A percentile compares a stretch with the other conserved stretches of the same genome.
phyloP scores from a whole-genome alignment of 2,888 invertebrate genomes.

The Branchipolynoe longqiensis region DNA sequence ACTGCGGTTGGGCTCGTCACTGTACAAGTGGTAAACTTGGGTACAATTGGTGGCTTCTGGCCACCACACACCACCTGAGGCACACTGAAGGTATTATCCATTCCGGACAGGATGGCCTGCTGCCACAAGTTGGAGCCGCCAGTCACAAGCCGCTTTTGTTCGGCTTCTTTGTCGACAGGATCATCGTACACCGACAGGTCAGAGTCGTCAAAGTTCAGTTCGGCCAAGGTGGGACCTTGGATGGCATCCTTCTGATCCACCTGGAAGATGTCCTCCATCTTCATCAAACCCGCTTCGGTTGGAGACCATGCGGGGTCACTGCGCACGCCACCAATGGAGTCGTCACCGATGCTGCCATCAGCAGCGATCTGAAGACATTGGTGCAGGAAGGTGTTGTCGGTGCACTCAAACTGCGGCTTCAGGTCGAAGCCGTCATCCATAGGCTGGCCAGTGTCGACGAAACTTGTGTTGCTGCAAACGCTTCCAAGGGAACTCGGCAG shows the following conservation, averaged over 20 bases:
- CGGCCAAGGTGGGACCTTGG: conserved; percentile 57
- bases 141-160: conserved; percentile 12
- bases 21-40: conserved; percentile 32
- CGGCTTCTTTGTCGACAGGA: conserved; percentile 16
- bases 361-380: background rate
- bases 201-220: conserved; percentile 53
- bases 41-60: conserved; percentile 1
- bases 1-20: conserved; percentile 27
- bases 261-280: conserved; percentile 60
- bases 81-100: conserved; percentile 6
- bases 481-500: conserved; percentile 70
- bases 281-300: conserved; percentile 32
- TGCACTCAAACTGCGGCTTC: conserved; percentile 56
- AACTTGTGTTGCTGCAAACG: conserved; percentile 2
- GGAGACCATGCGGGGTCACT: conserved; percentile 53
- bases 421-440: conserved; percentile 48
- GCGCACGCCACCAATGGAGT: conserved; percentile 8
- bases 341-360: background rate
- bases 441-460: conserved; percentile 22
- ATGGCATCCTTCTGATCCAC: conserved; percentile 58
- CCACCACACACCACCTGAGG: conserved; percentile 46
- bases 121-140: conserved; percentile 6
- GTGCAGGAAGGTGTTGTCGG: background rate
- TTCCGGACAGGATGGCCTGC: conserved; percentile 7
- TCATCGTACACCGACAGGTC: conserved; percentile 55